Evolutionary conservation across 2,113 vertebrate genomes (phyloP).

Genomic region (Cnemophilus loriae): DNA sequence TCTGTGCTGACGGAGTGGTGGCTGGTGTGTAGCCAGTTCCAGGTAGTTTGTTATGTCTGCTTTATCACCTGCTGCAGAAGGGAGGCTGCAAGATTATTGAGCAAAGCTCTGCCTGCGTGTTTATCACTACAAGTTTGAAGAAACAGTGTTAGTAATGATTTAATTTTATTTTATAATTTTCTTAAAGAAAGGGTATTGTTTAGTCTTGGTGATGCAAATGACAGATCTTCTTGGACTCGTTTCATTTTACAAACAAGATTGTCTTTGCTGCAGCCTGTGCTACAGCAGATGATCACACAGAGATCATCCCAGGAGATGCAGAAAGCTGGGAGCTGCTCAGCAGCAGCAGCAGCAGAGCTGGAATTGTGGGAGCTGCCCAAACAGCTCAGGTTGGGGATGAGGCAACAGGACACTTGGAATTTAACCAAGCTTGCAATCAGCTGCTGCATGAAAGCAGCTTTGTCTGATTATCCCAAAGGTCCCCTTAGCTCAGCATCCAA

Average conservation of each 20-base stretch:
- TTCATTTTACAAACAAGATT: neutral
- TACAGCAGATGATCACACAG: slow-evolving; percentile 3
- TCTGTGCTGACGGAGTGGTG: slow-evolving; percentile 10
- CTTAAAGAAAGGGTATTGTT: slow-evolving; percentile 46
- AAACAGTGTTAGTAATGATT: slow-evolving; percentile 15
- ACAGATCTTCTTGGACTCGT: neutral
- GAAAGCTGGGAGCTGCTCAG: neutral
- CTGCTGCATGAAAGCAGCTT: neutral
- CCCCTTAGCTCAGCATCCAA: slow-evolving; percentile 1
- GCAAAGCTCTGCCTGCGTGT: slow-evolving; percentile 4
- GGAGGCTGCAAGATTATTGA: slow-evolving; percentile 26
- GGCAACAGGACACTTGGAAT: neutral
- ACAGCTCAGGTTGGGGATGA: neutral
- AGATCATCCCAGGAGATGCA: neutral
- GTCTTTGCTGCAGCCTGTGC: neutral
- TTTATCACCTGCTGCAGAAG: slow-evolving; percentile 59
- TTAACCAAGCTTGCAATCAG: neutral
- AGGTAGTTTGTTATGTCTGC: slow-evolving; percentile 56
- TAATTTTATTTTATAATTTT: slow-evolving; percentile 29
- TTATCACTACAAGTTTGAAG: slow-evolving; percentile 45
- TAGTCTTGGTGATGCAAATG: slow-evolving; percentile 2
- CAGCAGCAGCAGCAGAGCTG: neutral
- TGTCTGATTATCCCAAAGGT: slow-evolving; percentile 4
- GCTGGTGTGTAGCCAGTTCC: slow-evolving; percentile 31
- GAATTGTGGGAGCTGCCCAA: neutral